A percentile compares a stretch with the other conserved stretches of the same genome.
phyloP scores from a whole-genome alignment of 30 jellyfish, hydroid and myxozoan species.

The Aurelia aurita complex sp. Pacific region DNA sequence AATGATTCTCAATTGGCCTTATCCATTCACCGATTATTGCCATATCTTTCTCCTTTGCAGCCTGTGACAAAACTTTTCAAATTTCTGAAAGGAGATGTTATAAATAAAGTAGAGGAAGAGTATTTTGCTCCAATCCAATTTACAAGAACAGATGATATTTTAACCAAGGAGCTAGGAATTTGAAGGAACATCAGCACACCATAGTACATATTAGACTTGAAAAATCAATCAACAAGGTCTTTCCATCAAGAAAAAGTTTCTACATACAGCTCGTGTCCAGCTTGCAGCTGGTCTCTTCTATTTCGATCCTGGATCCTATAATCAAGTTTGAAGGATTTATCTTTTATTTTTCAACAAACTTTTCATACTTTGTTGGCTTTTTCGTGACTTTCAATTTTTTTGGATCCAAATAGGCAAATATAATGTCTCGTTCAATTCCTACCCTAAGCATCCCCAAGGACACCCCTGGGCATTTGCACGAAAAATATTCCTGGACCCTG shows the following conservation, averaged over 20 bases:
- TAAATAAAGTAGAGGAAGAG: not conserved
- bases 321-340: not conserved
- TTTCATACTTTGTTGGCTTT: too few relatives aligned
- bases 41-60: slow-evolving; percentile 35
- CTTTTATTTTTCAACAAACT: too few relatives aligned
- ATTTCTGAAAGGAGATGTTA: slow-evolving; percentile 10
- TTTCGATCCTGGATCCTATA: slow-evolving; percentile 2
- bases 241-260: not conserved
- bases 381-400: too few relatives aligned
- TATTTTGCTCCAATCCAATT: not conserved
- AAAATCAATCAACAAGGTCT: not conserved
- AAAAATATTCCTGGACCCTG: too few relatives aligned
- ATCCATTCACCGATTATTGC: slow-evolving; percentile 45
- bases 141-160: slow-evolving; percentile 3
- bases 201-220: slow-evolving; percentile 13
- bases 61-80: slow-evolving; percentile 45
- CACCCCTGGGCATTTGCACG: too few relatives aligned
- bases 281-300: too few relatives aligned
- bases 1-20: slow-evolving; percentile 44
- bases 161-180: not conserved
- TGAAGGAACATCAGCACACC: slow-evolving; percentile 16
- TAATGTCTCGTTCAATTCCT: too few relatives aligned
- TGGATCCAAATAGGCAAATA: too few relatives aligned
- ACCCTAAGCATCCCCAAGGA: too few relatives aligned
- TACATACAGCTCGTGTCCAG: too few relatives aligned